Percentiles rank a stretch among this genome's conserved stretches.
Evolutionary conservation across 2,797 vertebrate genomes (phyloP).

Genomic region (Onychomys arenicola): DNA sequence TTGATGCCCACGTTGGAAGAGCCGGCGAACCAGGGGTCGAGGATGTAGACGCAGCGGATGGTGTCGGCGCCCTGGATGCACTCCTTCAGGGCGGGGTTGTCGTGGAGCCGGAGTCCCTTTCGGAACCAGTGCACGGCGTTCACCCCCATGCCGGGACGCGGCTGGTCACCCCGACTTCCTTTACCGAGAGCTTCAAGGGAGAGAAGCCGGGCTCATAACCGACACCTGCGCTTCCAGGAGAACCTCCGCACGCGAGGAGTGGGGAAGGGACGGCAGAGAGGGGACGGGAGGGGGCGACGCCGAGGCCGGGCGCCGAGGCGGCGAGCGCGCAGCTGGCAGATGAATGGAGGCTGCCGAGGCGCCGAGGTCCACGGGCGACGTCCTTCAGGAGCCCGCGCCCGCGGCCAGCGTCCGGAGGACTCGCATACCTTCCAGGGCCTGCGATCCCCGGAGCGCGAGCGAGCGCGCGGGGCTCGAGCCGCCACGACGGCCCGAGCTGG

Average conservation of each 20-base stretch:
- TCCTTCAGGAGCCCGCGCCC: constrained; percentile 79
- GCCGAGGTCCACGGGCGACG: not conserved
- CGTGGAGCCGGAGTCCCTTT: constrained; percentile 98
- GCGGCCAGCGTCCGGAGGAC: constrained; percentile 47
- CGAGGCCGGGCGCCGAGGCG: not conserved
- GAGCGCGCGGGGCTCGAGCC: constrained; percentile 35
- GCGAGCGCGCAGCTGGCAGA: constrained; percentile 59
- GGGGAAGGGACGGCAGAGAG: constrained; percentile 1
- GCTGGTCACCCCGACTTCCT: not conserved
- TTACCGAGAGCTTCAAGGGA: not conserved
- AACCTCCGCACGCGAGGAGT: constrained; percentile 47
- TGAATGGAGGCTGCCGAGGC: constrained; percentile 54
- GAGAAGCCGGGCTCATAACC: constrained; percentile 61
- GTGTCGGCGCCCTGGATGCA: constrained; percentile 94
- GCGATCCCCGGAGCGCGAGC: not conserved
- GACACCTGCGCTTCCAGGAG: constrained; percentile 63
- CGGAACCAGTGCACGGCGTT: constrained; percentile 98
- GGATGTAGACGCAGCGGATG: constrained; percentile 96
- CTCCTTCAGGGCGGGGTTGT: constrained; percentile 95
- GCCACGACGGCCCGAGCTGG: constrained; percentile 59
- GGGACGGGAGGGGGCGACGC: not conserved
- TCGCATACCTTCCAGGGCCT: constrained; percentile 75
- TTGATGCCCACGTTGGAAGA: constrained; percentile 98
- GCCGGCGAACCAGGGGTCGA: constrained; percentile 98
- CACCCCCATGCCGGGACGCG: constrained; percentile 90